Conservation (phyloP, 2,888 invertebrate species). For the Rhagonycha fulva region DNA sequence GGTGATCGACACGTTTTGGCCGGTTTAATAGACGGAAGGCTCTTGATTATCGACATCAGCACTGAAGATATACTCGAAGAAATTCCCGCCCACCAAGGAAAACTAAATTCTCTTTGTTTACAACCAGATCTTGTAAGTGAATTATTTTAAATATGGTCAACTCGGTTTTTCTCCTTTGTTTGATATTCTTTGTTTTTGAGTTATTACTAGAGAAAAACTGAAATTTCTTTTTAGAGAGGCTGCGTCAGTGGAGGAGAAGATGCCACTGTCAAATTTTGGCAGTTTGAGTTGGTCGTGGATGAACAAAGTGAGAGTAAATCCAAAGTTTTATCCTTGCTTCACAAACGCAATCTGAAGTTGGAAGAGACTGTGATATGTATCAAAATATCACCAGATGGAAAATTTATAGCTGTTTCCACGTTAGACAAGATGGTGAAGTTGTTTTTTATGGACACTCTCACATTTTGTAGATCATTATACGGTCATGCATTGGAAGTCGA, state of each 20-base stretch:
- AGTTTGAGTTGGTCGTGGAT: conserved; percentile 82
- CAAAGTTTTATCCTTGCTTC: conserved; percentile 75
- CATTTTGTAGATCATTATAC: conserved; percentile 93
- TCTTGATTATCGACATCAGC: conserved; percentile 84
- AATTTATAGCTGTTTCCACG: conserved; percentile 86
- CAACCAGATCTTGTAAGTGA: conserved; percentile 75
- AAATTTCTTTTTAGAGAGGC: conserved; percentile 63
- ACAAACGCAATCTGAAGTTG: conserved; percentile 80
- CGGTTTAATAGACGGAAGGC: conserved; percentile 81
- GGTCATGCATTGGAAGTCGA: conserved; percentile 95
- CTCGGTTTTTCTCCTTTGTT: no score
- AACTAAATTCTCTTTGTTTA: conserved; percentile 78
- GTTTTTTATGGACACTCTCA: conserved; percentile 92
- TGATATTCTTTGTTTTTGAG: no score
- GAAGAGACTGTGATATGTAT: conserved; percentile 87
- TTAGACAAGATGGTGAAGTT: conserved; percentile 94
- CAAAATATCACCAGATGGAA: conserved; percentile 81
- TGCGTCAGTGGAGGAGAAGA: conserved; percentile 88
- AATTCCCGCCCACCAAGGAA: conserved; percentile 76
- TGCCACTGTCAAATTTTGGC: conserved; percentile 91
- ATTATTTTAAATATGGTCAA: conserved; percentile 5
- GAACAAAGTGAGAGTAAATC: conserved; percentile 65
- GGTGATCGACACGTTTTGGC: conserved; percentile 89
- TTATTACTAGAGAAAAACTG: no score
- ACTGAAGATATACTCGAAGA: conserved; percentile 81